Base-by-base conservation (phyloP, 2,888 invertebrate genomes). In the Busseola fusca region DNA sequence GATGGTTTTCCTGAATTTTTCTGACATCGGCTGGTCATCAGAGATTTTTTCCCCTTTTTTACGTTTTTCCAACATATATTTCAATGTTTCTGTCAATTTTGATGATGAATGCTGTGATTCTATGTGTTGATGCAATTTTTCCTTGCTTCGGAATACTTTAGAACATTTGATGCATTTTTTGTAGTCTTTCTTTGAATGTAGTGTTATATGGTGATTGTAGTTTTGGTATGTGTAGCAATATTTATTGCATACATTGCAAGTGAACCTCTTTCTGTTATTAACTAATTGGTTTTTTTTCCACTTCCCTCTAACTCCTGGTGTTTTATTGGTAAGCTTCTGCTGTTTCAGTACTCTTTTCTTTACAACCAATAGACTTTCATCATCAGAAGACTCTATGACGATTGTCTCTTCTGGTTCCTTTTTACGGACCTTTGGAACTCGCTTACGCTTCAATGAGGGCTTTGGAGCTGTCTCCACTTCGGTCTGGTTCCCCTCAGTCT, bases 141-240 rank as follows among this genome's bases (percentile, higher is more conserved):
- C 75, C 16, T 87, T 90, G 0, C 91, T 89, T 59, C 82, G 86
- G 56, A 94, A 95, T 0, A 79, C 81, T 63, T 86, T 78, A 0
- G 85, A 82, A 50, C 95, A 95, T 75, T 95, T 95, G 0, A 94
- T 90, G 66, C 95, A 95, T 25, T 87, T 88, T 37, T 93, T 91
- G 0, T 72, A 69, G 7, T 88, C 87, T 21, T 87, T 87, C 54
- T 87, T 90, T 9, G 87, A 88, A 65, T 94, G 95, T 12, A 90
- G 77, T n/a, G 87, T 90, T 63, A 92, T 82, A 54, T 95, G 95
- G 18, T 93, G 91, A n/a, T 93, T 88, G 42, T 90, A 94, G 65
- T 95, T 94, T 70, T 95, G 93, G 37, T 83, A 91, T 0, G 95
- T 95, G 30, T 93, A 94, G 58, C 95, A 95, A 58, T 93, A 91